These are phyloP conservation scores for Clivina fossor DNA, from an alignment of 2,888 invertebrate genomes.

Conservation along the genomic window DNA sequence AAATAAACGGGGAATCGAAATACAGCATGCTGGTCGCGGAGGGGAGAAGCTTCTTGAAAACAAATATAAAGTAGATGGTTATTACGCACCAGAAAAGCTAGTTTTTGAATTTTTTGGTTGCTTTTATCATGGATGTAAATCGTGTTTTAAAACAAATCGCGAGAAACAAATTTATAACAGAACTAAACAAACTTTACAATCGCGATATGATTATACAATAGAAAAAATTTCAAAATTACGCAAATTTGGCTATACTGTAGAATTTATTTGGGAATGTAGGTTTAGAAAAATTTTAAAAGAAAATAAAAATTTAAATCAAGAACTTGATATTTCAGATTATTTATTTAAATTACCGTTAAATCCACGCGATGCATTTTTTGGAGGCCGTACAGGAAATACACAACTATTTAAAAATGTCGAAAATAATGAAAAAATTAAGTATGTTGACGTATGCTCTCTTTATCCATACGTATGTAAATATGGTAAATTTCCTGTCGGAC, in stretches of 20 bases:
- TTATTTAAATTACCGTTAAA: conserved; percentile 10
- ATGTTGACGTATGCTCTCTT: conserved; percentile 20
- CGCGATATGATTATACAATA: neutral
- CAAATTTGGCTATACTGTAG: conserved; percentile 1
- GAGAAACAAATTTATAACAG: conserved; percentile 11
- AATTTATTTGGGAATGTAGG: conserved; percentile 13
- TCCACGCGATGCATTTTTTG: conserved; percentile 14
- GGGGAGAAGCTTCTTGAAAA: conserved; percentile 2
- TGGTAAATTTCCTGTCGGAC: conserved; percentile 8
- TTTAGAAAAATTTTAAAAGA: conserved; percentile 5
- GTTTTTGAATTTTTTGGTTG: conserved; percentile 27
- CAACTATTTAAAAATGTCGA: conserved; percentile 2
- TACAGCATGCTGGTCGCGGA: conserved; percentile 25
- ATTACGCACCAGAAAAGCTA: conserved; percentile 6
- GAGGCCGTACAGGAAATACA: conserved; percentile 11
- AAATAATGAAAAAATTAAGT: conserved; percentile 20
- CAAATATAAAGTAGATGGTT: conserved; percentile 15
- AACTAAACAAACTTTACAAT: conserved; percentile 6
- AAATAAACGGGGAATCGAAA: conserved; percentile 22
- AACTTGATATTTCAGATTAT: neutral
- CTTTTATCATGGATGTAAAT: conserved; percentile 11
- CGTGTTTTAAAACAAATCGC: conserved; percentile 11
- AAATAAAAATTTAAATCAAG: neutral
- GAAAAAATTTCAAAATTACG: neutral
- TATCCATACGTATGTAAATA: conserved; percentile 22